Base-by-base conservation (phyloP, 2,797 vertebrate genomes). In the Chloroceryle amazona region DNA sequence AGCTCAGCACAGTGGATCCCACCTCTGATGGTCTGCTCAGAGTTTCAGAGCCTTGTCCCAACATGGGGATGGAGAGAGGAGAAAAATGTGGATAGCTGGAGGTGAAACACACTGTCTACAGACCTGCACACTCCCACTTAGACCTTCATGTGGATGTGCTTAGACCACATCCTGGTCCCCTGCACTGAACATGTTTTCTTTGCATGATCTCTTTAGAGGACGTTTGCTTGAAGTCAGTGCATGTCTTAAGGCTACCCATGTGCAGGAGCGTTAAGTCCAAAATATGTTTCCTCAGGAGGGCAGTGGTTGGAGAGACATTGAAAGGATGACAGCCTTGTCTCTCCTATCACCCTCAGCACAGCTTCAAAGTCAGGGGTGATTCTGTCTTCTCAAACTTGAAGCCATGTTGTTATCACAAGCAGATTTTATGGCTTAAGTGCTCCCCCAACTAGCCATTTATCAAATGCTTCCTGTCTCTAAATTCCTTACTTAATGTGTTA, bases 401-500 rank as follows among this genome's bases (percentile, higher is more conserved):
- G 47, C 20, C 62, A 33, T 33, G 75, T 78, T 93, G 70, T 89
- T 92, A 86, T 80, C 88, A 68, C 49, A 92, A 73, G 83, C 54
- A 54, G 54, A 37, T 93, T 95, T 97, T 94, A 90, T 47, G 47
- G 76, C 67, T 94, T 86, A 55, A 96, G 91, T 80, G 6, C 75
- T 96, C 84, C 93, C 91, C 79, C 86, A 96, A 84, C 73, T 65
- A 96, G 58, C 61, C 95, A 94, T 96, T 95, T 90, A 93, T 96
- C 90, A 97, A 96, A 83, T 57, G 46, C 49, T 93, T 94, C 84
- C 93, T 42, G 31, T 66, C 91, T 95, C 82, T 94, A 86, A 89
- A 89, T 89, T 92, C 71, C 76, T 92, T 72, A 86, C 92, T 97
- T 96, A 96, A 96, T 96, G 93, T 89, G 93, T 96, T 96, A 97